Base-by-base conservation (phyloP, 2,113 vertebrate species). In the Butorides virescens region DNA sequence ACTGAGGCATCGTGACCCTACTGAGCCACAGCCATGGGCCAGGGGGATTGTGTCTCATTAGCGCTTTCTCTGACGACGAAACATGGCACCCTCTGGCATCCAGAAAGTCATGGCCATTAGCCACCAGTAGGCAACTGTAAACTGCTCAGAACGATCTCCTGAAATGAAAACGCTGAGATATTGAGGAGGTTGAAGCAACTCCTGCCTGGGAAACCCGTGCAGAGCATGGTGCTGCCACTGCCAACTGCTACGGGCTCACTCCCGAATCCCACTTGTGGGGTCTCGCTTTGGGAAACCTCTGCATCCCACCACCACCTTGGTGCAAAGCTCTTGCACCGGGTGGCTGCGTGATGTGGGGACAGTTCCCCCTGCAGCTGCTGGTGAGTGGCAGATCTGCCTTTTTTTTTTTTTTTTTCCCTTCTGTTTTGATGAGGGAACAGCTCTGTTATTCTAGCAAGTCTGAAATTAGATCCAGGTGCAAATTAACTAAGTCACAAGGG, bases 381-480 rank as follows among this genome's bases (percentile, higher is more conserved):
- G 21, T 95, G 94, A 95, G 73, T 94, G 90, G 67, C 96, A 97
- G 87, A 72, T 83, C 63, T 74, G 29, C 7, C 17, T 62, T 70
- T 61, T 76, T 78, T 76, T n/a, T n/a, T n/a, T 52, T 76, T 52
- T 80, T 89, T 82, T 52, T 11, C 4, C 2, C 91, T 92, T 91
- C 70, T 90, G 87, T 96, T 98, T 96, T 98, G 97, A 98, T 98
- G 97, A 94, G 42, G 9, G 91, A 96, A 86, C 93, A 56, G 77
- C 94, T 96, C 93, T 97, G 96, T 97, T 98, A 97, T 97, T 97
- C 94, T 85, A 88, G 94, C 96, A 95, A 90, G 91, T 90, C 96
- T 97, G 96, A 96, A 97, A 98, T 97, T 97, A 98, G 96, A 96
- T 86, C 93, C 97, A 97, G 97, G 97, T 98, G 97, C 93, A 96